A percentile compares a stretch with the other conserved stretches of the same genome.
phyloP scores from a whole-genome alignment of 2,888 invertebrate genomes.

The Ommatoiulus sabulosus region DNA sequence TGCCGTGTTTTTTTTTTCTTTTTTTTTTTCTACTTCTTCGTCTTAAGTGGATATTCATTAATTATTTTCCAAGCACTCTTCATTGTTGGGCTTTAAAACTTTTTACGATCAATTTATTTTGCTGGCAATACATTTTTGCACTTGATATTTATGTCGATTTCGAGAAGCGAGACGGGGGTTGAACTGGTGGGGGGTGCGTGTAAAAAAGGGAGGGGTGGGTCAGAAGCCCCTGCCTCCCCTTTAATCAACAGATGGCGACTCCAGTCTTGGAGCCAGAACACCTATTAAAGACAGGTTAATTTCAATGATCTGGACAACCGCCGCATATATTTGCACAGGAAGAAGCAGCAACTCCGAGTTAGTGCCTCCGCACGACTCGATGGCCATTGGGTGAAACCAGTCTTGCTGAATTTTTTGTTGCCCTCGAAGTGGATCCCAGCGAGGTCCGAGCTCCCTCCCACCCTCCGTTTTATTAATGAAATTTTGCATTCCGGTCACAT shows the following conservation, averaged over 20 bases:
- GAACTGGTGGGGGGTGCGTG: constrained; percentile 11
- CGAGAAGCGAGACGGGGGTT: constrained; percentile 1
- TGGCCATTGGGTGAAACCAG: neutral
- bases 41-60: neutral
- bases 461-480: neutral
- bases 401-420: neutral
- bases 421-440: neutral
- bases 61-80: constrained; percentile 6
- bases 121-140: neutral
- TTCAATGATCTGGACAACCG: neutral
- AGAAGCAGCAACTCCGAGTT: neutral
- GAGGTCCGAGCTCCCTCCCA: neutral
- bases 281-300: constrained; percentile 34
- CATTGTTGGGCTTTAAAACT: constrained; percentile 20
- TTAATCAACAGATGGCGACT: constrained; percentile 28
- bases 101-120: constrained; percentile 28
- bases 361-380: constrained; percentile 1
- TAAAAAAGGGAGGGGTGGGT: neutral
- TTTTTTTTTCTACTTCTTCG: neutral
- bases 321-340: constrained; percentile 4
- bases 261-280: constrained; percentile 34
- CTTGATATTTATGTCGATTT: constrained; percentile 26
- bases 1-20: neutral
- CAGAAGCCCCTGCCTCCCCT: neutral
- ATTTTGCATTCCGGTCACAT: neutral